Conservation (phyloP, 2,888 invertebrate genomes). For the Leptopterna dolabrata region DNA sequence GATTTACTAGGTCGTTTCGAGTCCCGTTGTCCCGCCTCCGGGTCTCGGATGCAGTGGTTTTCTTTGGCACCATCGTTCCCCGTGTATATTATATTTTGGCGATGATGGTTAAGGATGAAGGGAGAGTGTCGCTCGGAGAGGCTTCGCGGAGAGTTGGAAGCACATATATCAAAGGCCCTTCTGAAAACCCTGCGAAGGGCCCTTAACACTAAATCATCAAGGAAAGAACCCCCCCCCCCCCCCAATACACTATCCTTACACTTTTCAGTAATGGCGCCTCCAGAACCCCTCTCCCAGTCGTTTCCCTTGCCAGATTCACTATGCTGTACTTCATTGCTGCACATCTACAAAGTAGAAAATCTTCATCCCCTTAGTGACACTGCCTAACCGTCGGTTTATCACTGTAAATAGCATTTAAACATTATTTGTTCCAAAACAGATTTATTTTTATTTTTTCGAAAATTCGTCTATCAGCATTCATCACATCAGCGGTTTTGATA, state of each 20-base stretch:
- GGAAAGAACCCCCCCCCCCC: neutral
- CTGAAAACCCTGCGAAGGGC: slow-evolving; percentile 21
- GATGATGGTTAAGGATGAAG: slow-evolving; percentile 49
- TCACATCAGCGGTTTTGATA: too few species aligned
- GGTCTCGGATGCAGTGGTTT: neutral
- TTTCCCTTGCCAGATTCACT: neutral
- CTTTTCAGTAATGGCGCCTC: slow-evolving; percentile 51
- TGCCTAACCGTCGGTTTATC: too few species aligned
- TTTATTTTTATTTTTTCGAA: too few species aligned
- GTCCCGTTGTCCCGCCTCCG: neutral
- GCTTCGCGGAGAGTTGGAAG: slow-evolving; percentile 36
- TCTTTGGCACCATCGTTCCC: slow-evolving; percentile 31
- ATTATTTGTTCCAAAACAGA: too few species aligned
- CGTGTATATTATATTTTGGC: slow-evolving; percentile 53
- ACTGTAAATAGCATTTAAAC: too few species aligned
- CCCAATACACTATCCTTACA: neutral
- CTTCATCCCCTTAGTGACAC: neutral
- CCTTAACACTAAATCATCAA: slow-evolving; percentile 55
- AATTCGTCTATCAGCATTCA: too few species aligned
- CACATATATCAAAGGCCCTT: slow-evolving; percentile 55
- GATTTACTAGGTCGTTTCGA: neutral
- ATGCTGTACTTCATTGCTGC: neutral
- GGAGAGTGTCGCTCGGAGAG: slow-evolving; percentile 34
- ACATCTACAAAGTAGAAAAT: neutral
- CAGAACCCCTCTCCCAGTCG: neutral